Evolutionary conservation across 2,113 vertebrate genomes (phyloP).

Genomic region (Daphoenositta chrysoptera): DNA sequence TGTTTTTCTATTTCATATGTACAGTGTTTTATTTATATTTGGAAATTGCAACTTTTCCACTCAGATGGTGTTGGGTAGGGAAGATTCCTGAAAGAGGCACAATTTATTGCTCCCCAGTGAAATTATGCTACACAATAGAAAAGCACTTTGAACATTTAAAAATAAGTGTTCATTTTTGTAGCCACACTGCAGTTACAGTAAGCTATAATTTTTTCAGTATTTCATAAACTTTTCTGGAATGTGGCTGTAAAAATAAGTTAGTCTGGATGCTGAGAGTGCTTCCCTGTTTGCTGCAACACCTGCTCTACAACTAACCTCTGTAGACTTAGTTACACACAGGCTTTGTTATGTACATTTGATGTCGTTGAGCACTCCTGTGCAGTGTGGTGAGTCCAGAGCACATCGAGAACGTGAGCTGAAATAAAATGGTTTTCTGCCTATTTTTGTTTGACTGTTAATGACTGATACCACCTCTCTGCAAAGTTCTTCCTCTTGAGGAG

Average conservation of each 20-base stretch:
- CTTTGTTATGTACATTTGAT: not conserved
- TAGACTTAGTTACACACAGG: not conserved
- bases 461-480: not conserved
- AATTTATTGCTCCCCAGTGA: not conserved
- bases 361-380: not conserved
- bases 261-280: not conserved
- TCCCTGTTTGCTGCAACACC: not conserved
- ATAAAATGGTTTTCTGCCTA: not conserved
- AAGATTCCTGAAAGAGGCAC: not conserved
- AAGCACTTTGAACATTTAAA: not conserved
- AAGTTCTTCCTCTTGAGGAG: not conserved
- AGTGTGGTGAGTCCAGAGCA: not conserved
- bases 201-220: not conserved
- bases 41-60: not conserved
- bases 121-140: not conserved
- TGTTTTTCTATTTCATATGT: not conserved
- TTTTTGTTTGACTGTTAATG: not conserved
- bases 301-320: not conserved
- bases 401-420: not conserved
- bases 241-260: not conserved
- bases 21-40: not conserved
- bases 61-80: not conserved
- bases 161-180: rapidly evolving
- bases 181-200: not conserved
- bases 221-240: not conserved